These are phyloP conservation scores for Drosophila lowei DNA, from an alignment of 1,140 invertebrate species.

Conservation along the genomic window DNA sequence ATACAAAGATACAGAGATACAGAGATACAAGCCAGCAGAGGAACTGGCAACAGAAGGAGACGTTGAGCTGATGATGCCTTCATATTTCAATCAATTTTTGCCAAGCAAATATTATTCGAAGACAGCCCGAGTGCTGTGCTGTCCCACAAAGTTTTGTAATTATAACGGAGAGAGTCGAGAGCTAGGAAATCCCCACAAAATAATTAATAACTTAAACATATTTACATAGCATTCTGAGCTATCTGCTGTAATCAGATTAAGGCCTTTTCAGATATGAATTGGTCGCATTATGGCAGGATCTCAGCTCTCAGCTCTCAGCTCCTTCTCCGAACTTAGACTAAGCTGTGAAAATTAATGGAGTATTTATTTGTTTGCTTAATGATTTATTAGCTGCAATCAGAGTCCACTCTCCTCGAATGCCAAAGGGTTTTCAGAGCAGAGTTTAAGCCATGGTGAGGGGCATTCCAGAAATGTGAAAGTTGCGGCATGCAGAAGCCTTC, in stretches of 20 bases:
- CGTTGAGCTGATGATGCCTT: constrained; percentile 7
- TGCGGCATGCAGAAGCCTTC: background rate
- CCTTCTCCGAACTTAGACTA: constrained; percentile 28
- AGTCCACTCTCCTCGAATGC: background rate
- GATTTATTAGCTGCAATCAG: constrained; percentile 65
- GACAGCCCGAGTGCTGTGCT: background rate
- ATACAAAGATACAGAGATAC: constrained; percentile 11
- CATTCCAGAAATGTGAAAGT: constrained; percentile 5
- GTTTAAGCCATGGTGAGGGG: constrained; percentile 1
- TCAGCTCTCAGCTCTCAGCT: constrained; percentile 43
- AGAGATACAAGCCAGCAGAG: too few relatives aligned
- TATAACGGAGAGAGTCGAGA: constrained; percentile 45
- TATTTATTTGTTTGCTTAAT: constrained; percentile 79
- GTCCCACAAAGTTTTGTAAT: constrained; percentile 48
- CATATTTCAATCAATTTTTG: constrained; percentile 70
- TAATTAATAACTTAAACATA: constrained; percentile 77
- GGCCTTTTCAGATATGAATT: constrained; percentile 71
- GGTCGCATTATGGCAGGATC: constrained; percentile 61
- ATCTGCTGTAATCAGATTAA: constrained; percentile 69
- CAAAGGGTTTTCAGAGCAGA: constrained; percentile 22
- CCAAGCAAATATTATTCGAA: constrained; percentile 69
- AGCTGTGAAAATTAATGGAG: constrained; percentile 78
- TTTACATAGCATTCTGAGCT: constrained; percentile 63
- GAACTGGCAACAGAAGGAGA: too few relatives aligned
- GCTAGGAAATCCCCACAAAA: constrained; percentile 60